Base-by-base conservation (phyloP, 37 sponge, comb jelly and placozoan species). In the Mnemiopsis leidyi region DNA sequence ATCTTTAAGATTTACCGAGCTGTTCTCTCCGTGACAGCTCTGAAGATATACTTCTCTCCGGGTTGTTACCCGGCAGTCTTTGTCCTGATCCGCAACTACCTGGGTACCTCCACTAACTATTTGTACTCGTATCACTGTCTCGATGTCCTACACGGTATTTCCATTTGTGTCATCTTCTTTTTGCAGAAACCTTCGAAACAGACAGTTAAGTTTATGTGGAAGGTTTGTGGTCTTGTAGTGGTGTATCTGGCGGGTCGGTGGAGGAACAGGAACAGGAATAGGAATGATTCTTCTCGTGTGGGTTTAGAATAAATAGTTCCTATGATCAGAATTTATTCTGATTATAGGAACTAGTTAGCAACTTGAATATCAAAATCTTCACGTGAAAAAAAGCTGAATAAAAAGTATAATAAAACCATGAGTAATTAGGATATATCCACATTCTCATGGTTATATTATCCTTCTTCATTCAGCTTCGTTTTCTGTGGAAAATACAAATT, bases 41-140 rank as follows among this genome's bases (percentile, higher is more conserved):
- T 77, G 1, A 77, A 77, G 32, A 26, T 77, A 33, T 77, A 32
- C 79, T 77, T 32, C 36, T 20, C 79, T 32, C 36, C 79, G 36
- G 20, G 32, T 0, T 77, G 79, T 36, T 77, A 77, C 79, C 79
- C 79, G 36, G 79, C 33, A 18, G 32, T 77, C 79, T 77, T 77
- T 32, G 79, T 77, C 3, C 16, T 20, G 18, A 77, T 77, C 79
- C 30, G 79, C 9, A 34, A 13, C 36, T 31, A 26, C 79, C 79
- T 77, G 33, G 79, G 34, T 21, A 77, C 79, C 33, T 20, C 79
- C 33, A 32, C 79, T 36, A 77, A 77, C 79, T 77, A 34, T 20
- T 21, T 77, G 18, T 77, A 77, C 79, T 77, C 79, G 18, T 77
- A 77, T 36, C 79, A 77, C 35, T 18, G 30, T 26, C 20, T 32